Base-by-base conservation (phyloP, 2,113 vertebrate species). In the Lynx canadensis region DNA sequence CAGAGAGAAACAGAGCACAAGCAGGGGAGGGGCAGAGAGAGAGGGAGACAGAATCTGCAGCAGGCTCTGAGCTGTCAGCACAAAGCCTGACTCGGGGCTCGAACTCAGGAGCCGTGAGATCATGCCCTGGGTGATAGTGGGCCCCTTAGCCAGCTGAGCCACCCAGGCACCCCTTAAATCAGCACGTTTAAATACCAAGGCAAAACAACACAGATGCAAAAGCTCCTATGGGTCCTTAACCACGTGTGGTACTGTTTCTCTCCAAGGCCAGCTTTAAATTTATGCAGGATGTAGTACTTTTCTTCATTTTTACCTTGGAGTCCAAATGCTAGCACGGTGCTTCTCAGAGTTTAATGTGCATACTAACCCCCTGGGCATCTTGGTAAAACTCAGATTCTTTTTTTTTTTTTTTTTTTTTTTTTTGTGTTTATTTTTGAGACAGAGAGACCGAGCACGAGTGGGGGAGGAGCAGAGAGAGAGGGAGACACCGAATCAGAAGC, bases 121-220 rank as follows among this genome's bases (percentile, higher is more conserved):
- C 57, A 60, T 60, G 21, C 8, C 57, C 21, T 60, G 57, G 7
- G 21, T 7, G 8, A 21, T 60, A 21, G 21, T 60, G 57, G 21
- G 57, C 21, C 21, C 0, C 21, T 60, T 60, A 23, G 25, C 7
- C 57, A 60, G 23, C 57, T 23, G 57, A 60, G 57, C 7, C 21
- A 60, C 21, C 57, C 57, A 60, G 57, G 21, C 7, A 3, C 57
- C 21, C 57, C 57, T 98, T 95, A 95, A 82, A 96, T 85, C 88
- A 57, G 86, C 41, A 29, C n/a, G 65, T 60, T 96, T 91, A 78
- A 98, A 88, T 27, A 90, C 18, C 48, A 71, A 55, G 13, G 36
- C 84, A 94, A 98, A 93, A 95, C 48, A 91, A 41, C 86, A 85
- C 66, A 96, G 94, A 93, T 45, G 79, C 16, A 89, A 52, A 95